Evolutionary conservation across 2,797 vertebrate genomes (phyloP).

Genomic region (Neosalanx taihuensis): DNA sequence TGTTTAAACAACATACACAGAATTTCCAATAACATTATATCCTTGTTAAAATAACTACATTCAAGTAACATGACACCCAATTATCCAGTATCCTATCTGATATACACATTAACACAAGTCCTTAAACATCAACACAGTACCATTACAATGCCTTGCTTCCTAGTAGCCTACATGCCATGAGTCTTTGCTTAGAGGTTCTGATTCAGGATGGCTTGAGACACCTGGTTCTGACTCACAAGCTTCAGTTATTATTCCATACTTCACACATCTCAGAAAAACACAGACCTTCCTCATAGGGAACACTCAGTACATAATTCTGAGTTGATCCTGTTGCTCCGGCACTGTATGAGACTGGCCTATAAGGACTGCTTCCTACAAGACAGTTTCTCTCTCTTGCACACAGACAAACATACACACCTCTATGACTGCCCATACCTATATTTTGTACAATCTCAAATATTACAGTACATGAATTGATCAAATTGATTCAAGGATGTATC

Average conservation of each 20-base stretch:
- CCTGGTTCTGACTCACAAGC: background rate
- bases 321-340: background rate
- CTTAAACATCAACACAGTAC: conserved; percentile 39
- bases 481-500: conserved; percentile 49
- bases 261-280: background rate
- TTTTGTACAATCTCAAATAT: conserved; percentile 38
- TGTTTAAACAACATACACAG: conserved; percentile 55
- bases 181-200: background rate
- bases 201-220: background rate
- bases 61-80: conserved; percentile 77
- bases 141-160: conserved; percentile 2
- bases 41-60: conserved; percentile 77
- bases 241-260: background rate
- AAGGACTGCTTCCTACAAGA: background rate
- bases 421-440: conserved; percentile 25
- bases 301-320: background rate
- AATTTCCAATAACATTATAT: conserved; percentile 62
- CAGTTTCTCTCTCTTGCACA: background rate
- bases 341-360: background rate
- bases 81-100: conserved; percentile 19
- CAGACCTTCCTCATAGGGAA: background rate
- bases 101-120: conserved; percentile 60
- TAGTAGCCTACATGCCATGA: background rate
- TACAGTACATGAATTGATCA: conserved; percentile 52
- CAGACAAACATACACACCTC: background rate